Percentiles rank a stretch among this genome's conserved stretches.
phyloP scores from a whole-genome alignment of 2,797 vertebrate species.

The Schizothorax lantsangensis region DNA sequence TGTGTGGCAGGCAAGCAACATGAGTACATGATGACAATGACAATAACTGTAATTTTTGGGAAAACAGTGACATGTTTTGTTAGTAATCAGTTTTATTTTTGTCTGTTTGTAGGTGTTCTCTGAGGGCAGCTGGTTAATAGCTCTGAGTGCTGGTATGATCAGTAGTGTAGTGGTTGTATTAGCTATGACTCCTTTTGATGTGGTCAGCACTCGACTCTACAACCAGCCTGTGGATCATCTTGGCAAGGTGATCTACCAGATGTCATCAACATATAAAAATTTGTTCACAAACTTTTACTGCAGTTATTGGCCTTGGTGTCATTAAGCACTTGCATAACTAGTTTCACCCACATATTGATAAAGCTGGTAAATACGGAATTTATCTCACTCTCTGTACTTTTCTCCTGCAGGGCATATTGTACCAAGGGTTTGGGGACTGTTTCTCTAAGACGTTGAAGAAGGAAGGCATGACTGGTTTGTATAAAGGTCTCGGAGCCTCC shows the following conservation, averaged over 20 bases:
- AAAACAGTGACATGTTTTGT: not conserved
- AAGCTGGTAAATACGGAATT: not conserved
- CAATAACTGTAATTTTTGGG: not conserved
- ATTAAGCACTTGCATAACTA: not conserved
- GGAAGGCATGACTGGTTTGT: slow-evolving; percentile 79
- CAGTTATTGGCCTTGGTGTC: not conserved
- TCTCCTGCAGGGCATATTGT: slow-evolving; percentile 75
- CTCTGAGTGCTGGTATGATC: slow-evolving; percentile 79
- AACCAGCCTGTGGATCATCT: slow-evolving; percentile 81
- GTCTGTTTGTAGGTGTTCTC: slow-evolving; percentile 72
- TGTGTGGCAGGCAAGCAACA: not conserved
- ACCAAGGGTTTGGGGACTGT: slow-evolving; percentile 79
- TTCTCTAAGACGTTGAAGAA: slow-evolving; percentile 78
- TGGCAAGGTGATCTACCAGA: slow-evolving; percentile 75
- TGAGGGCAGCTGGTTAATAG: slow-evolving; percentile 78
- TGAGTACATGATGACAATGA: not conserved
- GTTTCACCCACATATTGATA: not conserved
- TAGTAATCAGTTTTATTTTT: not conserved
- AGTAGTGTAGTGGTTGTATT: slow-evolving; percentile 83
- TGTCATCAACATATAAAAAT: not conserved
- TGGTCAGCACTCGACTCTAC: slow-evolving; percentile 86
- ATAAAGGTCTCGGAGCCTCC: slow-evolving; percentile 84
- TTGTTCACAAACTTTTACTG: not conserved
- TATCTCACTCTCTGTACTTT: slow-evolving; percentile 35
- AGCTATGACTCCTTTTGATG: slow-evolving; percentile 85